Conservation (phyloP, 2,113 vertebrate genomes). For the Anser brachyrhynchus region DNA sequence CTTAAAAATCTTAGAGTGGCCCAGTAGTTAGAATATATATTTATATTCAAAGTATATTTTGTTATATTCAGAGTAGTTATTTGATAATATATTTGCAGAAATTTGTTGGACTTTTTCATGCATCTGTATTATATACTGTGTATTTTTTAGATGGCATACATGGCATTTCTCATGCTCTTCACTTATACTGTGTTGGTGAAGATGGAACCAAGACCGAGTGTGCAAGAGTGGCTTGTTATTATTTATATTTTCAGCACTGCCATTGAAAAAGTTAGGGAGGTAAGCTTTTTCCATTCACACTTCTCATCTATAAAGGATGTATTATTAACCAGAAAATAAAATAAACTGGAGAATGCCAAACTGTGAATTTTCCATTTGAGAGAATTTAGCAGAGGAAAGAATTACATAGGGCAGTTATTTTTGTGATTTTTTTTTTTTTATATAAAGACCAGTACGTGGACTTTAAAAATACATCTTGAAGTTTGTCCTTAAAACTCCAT, state of each 20-base stretch:
- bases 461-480: neutral
- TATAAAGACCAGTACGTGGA: neutral
- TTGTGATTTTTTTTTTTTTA: neutral
- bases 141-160: constrained; percentile 87
- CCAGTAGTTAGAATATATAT: neutral
- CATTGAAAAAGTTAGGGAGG: constrained; percentile 93
- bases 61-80: neutral
- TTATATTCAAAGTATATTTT: neutral
- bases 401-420: neutral
- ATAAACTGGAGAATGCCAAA: neutral
- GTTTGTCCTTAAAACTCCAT: neutral
- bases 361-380: neutral
- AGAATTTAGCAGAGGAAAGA: neutral
- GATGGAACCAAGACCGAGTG: constrained; percentile 86
- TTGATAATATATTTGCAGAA: neutral
- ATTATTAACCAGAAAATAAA: neutral
- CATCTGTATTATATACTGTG: neutral
- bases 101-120: neutral
- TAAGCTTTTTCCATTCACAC: constrained; percentile 58
- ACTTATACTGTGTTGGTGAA: constrained; percentile 91
- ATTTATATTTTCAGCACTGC: constrained; percentile 89
- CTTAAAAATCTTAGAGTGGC: neutral
- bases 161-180: constrained; percentile 93
- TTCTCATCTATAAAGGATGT: neutral
- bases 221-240: constrained; percentile 92